A percentile compares a stretch with the other conserved stretches of the same genome.
phyloP scores from a whole-genome alignment of 1,140 invertebrate species.

The Parapsyche elsis region DNA sequence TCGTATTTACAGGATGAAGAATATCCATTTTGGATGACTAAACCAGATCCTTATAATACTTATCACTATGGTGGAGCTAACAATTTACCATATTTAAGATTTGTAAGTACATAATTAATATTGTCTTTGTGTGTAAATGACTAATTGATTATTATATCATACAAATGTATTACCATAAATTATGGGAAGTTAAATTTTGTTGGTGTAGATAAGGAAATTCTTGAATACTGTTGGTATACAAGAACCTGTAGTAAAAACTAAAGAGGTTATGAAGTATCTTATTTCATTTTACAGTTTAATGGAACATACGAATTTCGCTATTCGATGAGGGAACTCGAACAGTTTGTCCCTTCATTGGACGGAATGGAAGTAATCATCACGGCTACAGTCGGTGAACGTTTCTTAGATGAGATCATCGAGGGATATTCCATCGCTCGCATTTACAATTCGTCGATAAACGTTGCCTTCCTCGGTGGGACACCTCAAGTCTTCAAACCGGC shows the following conservation, averaged over 20 bases:
- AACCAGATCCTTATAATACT: constrained; percentile 64
- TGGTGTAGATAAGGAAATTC: no score
- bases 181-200: no score
- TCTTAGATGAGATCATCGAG: constrained; percentile 85
- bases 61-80: constrained; percentile 58
- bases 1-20: constrained; percentile 72
- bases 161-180: no score
- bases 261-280: constrained; percentile 45
- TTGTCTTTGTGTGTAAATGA: no score
- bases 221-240: no score
- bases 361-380: constrained; percentile 88
- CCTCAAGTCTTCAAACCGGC: constrained; percentile 94
- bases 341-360: constrained; percentile 74
- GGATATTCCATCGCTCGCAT: constrained; percentile 89
- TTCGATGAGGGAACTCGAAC: constrained; percentile 81
- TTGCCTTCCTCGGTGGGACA: constrained; percentile 87
- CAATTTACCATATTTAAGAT: constrained; percentile 75
- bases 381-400: constrained; percentile 90
- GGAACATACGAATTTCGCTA: constrained; percentile 88
- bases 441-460: constrained; percentile 84
- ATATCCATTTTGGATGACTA: constrained; percentile 81
- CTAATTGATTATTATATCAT: no score
- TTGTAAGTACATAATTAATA: constrained; percentile 66
- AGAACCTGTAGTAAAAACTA: no score
- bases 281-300: constrained; percentile 73